Conservation (phyloP, 1,140 invertebrate species). For the Metopolophium dirhodum region DNA sequence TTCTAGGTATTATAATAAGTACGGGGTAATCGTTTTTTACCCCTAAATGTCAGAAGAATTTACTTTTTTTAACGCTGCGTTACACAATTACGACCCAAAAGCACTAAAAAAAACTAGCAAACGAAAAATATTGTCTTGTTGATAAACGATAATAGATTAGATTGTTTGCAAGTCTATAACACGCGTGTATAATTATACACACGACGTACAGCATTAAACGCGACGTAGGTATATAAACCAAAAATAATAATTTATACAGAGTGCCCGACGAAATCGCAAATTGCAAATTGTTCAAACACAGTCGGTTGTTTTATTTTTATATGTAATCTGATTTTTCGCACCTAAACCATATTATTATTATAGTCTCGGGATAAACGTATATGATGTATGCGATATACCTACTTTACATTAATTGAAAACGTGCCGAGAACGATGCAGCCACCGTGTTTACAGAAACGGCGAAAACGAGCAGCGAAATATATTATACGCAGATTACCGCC, state of each 20-base stretch:
- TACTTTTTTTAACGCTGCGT: neutral
- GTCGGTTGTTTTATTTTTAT: neutral
- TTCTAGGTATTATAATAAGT: neutral
- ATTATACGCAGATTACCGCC: neutral
- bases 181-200: neutral
- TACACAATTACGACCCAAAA: neutral
- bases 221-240: too few relatives aligned
- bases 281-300: neutral
- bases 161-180: neutral
- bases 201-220: neutral
- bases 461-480: neutral
- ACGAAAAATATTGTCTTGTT: neutral
- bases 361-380: neutral
- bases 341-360: neutral
- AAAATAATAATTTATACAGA: neutral
- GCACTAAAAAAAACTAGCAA: neutral
- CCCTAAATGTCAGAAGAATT: neutral
- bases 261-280: neutral
- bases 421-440: neutral
- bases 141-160: neutral
- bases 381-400: neutral
- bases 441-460: neutral
- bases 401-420: neutral
- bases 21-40: neutral
- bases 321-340: neutral